Evolutionary conservation across 1,140 invertebrate species (phyloP).

Genomic region (Aradophagus sp.): DNA sequence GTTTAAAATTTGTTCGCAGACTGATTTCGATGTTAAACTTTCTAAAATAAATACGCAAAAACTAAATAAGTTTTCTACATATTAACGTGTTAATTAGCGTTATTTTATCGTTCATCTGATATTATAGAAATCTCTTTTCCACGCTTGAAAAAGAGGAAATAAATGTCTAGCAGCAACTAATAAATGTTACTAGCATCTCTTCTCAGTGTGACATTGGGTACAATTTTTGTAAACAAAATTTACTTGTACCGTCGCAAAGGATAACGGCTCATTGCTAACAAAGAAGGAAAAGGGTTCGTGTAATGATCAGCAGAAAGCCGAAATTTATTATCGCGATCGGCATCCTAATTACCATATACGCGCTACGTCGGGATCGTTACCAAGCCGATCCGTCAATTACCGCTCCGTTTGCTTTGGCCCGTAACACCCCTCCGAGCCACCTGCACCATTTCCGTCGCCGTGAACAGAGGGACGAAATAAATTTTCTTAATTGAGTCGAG

Average conservation of each 20-base stretch:
- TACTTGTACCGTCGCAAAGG: slow-evolving; percentile 27
- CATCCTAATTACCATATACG: slow-evolving; percentile 60
- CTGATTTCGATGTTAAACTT: too few species aligned
- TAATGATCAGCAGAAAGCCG: slow-evolving; percentile 49
- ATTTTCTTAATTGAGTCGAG: slow-evolving; percentile 64
- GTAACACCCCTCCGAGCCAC: slow-evolving; percentile 38
- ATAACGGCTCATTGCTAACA: slow-evolving; percentile 35
- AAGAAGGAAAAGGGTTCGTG: slow-evolving; percentile 22
- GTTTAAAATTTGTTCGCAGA: too few species aligned
- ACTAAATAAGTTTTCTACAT: too few species aligned
- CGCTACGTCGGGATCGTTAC: slow-evolving; percentile 56
- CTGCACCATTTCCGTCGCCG: slow-evolving; percentile 53
- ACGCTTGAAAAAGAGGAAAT: too few species aligned
- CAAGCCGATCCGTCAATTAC: slow-evolving; percentile 61
- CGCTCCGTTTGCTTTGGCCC: slow-evolving; percentile 44
- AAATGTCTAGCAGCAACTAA: too few species aligned
- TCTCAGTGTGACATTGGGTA: too few species aligned
- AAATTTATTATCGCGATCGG: slow-evolving; percentile 61
- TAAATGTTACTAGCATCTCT: too few species aligned
- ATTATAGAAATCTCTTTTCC: too few species aligned
- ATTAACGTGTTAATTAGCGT: too few species aligned
- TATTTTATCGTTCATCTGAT: too few species aligned
- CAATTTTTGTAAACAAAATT: slow-evolving; percentile 40
- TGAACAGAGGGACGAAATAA: slow-evolving; percentile 61
- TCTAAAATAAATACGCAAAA: too few species aligned